Conservation (phyloP, 1,140 invertebrate genomes). For the Drosophila virilis region DNA sequence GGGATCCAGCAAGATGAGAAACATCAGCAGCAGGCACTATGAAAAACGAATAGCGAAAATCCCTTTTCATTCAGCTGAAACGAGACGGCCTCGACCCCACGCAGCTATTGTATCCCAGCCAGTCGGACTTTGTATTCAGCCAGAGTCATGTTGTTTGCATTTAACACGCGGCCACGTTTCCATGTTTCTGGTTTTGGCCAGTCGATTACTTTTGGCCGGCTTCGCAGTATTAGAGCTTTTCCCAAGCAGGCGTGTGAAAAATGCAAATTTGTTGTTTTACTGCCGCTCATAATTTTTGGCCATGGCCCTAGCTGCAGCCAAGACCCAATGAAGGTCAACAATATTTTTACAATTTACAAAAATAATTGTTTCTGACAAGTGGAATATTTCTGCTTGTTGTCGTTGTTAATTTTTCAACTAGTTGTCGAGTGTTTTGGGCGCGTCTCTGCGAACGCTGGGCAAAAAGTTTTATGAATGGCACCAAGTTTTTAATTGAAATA, state of each 20-base stretch:
- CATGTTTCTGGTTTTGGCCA: conserved; percentile 31
- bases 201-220: conserved; percentile 4
- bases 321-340: conserved; percentile 59
- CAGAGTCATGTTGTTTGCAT: conserved; percentile 61
- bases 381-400: conserved; percentile 43
- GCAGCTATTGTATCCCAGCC: conserved; percentile 41
- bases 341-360: conserved; percentile 76
- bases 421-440: conserved; percentile 9
- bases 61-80: conserved; percentile 40
- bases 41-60: conserved; percentile 40
- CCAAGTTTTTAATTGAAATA: conserved; percentile 76
- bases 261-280: conserved; percentile 54
- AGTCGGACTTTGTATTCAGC: conserved; percentile 6
- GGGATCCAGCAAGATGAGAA: conserved; percentile 8
- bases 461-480: conserved; percentile 58
- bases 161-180: conserved; percentile 44
- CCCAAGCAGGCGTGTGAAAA: conserved; percentile 53
- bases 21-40: conserved; percentile 8
- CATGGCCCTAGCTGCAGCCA: conserved; percentile 26
- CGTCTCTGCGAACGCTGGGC: neutral
- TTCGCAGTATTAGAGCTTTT: conserved; percentile 51
- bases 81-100: conserved; percentile 18
- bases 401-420: conserved; percentile 36
- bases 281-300: conserved; percentile 51
- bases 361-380: conserved; percentile 78